Evolutionary conservation across 2,797 vertebrate genomes (phyloP).

Genomic region (Hemibagrus guttatus): DNA sequence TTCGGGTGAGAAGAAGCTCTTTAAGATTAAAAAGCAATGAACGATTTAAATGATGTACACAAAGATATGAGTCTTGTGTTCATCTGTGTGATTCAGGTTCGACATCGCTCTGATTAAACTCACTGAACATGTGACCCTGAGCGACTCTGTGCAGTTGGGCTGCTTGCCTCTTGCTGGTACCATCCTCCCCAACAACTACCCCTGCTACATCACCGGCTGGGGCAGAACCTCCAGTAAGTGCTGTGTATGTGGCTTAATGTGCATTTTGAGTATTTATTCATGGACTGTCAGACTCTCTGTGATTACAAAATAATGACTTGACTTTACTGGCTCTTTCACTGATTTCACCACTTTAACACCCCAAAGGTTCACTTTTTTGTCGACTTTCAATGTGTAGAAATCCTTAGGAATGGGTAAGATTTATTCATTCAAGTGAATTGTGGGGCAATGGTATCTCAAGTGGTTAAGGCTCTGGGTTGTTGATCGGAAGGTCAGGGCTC

Average conservation of each 20-base stretch:
- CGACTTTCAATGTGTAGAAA: not conserved
- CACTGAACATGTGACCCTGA: conserved; percentile 75
- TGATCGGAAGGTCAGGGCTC: too few species aligned
- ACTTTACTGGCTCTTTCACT: not conserved
- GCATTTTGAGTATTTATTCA: not conserved
- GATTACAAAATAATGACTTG: not conserved
- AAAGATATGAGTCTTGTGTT: not conserved
- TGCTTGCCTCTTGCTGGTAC: conserved; percentile 72
- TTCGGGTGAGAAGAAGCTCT: conserved; percentile 66
- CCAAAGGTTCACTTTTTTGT: not conserved
- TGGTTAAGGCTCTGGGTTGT: too few species aligned
- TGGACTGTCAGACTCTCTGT: not conserved
- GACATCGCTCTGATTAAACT: conserved; percentile 82
- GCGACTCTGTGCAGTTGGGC: conserved; percentile 70
- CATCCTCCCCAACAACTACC: conserved; percentile 71
- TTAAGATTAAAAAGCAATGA: not conserved
- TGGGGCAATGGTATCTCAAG: conserved; percentile 33
- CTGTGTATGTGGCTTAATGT: not conserved
- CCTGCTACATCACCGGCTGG: conserved; percentile 82
- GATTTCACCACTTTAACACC: not conserved
- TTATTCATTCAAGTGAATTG: not conserved
- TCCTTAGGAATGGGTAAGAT: not conserved
- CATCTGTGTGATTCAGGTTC: conserved; percentile 62
- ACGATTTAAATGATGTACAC: too few species aligned
- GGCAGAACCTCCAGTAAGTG: conserved; percentile 76